Evolutionary conservation across 2,888 invertebrate genomes (phyloP).

Genomic region (Micoletzkya japonica): DNA sequence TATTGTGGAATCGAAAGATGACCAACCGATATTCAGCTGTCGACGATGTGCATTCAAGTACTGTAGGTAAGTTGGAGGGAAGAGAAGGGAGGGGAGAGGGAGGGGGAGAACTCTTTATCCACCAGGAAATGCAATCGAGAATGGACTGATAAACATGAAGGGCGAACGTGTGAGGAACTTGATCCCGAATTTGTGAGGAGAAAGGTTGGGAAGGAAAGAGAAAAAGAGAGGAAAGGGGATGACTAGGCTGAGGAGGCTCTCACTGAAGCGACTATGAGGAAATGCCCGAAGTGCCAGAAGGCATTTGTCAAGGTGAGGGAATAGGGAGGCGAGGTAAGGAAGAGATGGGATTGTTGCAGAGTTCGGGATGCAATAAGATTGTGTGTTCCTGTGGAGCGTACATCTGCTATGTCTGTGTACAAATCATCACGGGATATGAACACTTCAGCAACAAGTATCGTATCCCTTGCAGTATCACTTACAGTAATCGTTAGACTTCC

Average conservation of each 20-base stretch:
- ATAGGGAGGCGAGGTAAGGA: too few species aligned
- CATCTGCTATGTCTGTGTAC: too few species aligned
- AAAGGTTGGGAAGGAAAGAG: neutral
- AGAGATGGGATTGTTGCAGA: too few species aligned
- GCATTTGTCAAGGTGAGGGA: slow-evolving; percentile 5
- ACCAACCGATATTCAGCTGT: slow-evolving; percentile 9
- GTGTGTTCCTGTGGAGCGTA: too few species aligned
- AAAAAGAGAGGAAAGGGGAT: neutral
- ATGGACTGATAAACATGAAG: slow-evolving; percentile 5
- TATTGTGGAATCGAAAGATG: neutral
- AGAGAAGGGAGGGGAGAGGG: neutral
- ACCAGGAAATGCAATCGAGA: slow-evolving; percentile 10
- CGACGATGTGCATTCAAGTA: slow-evolving; percentile 9
- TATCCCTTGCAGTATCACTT: too few species aligned
- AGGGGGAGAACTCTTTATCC: neutral
- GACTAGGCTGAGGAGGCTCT: neutral
- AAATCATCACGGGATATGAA: too few species aligned
- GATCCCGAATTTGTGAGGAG: slow-evolving; percentile 1
- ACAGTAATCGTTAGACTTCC: too few species aligned
- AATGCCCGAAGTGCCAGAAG: slow-evolving; percentile 16
- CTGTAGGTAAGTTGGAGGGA: slow-evolving; percentile 9
- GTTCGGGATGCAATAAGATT: too few species aligned
- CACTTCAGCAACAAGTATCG: too few species aligned
- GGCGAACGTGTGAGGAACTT: slow-evolving; percentile 2
- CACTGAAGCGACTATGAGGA: slow-evolving; percentile 1